phyloP scores from a whole-genome alignment of 2,888 invertebrate species.

The Onchidella celtica region DNA sequence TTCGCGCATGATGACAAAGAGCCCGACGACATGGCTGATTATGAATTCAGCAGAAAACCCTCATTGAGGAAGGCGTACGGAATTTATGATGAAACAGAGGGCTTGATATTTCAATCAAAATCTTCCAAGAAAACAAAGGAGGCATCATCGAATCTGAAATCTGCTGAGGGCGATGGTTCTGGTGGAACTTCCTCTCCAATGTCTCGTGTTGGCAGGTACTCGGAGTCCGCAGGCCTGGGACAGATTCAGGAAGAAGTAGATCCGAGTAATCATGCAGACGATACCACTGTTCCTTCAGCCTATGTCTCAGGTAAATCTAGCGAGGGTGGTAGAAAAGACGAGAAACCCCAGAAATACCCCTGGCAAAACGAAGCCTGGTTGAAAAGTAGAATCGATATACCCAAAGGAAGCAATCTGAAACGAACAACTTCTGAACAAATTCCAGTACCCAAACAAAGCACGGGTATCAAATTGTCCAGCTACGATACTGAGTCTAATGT shows the following conservation, averaged over 20 bases:
- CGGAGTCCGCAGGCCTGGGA: conserved; percentile 60
- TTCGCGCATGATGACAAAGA: neutral
- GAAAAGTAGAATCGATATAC: conserved; percentile 30
- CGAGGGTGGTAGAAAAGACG: neutral
- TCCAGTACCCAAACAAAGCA: conserved; percentile 43
- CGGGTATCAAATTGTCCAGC: conserved; percentile 16
- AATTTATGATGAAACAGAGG: conserved; percentile 69
- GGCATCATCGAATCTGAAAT: conserved; percentile 43
- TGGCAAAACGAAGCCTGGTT: conserved; percentile 49
- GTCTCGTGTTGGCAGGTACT: conserved; percentile 8
- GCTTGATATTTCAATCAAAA: conserved; percentile 34
- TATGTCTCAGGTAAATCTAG: neutral
- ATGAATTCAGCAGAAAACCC: conserved; percentile 62
- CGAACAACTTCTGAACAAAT: conserved; percentile 52
- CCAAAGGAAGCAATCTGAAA: conserved; percentile 48
- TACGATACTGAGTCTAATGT: conserved; percentile 17
- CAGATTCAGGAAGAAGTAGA: conserved; percentile 66
- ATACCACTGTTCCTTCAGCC: neutral
- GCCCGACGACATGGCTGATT: conserved; percentile 48
- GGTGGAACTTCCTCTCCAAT: neutral
- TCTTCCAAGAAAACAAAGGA: neutral
- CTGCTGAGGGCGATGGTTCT: neutral
- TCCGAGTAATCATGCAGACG: neutral
- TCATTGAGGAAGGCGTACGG: conserved; percentile 75
- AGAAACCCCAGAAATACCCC: conserved; percentile 27